Conservation (phyloP, 2,797 vertebrate species). For the Muscicapa striata region DNA sequence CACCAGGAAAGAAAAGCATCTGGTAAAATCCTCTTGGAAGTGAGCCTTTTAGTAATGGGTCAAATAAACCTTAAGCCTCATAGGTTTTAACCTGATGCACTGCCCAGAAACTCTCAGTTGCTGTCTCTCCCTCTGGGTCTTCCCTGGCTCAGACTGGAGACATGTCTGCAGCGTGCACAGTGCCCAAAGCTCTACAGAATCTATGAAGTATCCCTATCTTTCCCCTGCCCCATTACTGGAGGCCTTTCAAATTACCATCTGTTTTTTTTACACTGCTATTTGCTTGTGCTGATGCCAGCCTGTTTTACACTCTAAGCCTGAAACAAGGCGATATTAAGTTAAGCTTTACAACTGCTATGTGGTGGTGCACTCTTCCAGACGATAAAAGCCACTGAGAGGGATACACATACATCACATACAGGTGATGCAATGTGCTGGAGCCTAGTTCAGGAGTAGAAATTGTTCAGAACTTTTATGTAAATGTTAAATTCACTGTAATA, state of each 20-base stretch:
- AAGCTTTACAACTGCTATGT: background rate
- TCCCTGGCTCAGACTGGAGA: background rate
- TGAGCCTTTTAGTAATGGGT: background rate
- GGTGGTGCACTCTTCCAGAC: background rate
- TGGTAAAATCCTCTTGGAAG: background rate
- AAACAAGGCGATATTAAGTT: background rate
- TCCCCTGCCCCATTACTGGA: background rate
- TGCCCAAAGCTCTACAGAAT: background rate
- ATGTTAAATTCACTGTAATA: background rate
- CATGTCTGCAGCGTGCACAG: rapidly evolving
- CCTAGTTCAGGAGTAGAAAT: background rate
- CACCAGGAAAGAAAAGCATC: background rate
- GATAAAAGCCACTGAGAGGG: background rate
- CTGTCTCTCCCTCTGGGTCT: background rate
- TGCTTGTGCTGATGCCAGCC: background rate
- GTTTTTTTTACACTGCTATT: background rate
- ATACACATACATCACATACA: background rate
- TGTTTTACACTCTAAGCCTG: background rate
- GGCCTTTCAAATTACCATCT: background rate
- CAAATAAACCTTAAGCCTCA: background rate
- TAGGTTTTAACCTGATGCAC: background rate
- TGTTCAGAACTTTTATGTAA: background rate
- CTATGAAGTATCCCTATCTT: rapidly evolving
- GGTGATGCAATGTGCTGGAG: background rate
- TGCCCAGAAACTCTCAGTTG: background rate